These are phyloP conservation scores for Phasia obesa DNA, from an alignment of 2,888 invertebrate species.

Conservation along the genomic window DNA sequence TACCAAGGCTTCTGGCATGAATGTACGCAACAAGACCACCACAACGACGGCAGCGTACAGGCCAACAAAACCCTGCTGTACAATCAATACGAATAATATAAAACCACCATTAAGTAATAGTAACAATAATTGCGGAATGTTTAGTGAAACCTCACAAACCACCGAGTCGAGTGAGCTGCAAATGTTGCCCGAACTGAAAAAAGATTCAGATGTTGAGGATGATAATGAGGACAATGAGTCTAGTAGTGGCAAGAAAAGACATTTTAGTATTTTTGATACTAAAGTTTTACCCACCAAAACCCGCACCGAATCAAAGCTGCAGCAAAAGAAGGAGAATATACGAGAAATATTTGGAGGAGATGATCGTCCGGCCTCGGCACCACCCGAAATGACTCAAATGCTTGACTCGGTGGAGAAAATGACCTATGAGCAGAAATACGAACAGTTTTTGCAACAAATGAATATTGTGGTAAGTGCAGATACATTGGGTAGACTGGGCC, in stretches of 20 bases:
- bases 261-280: conserved; percentile 85
- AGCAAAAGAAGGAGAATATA: conserved; percentile 89
- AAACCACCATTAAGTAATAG: conserved; percentile 10
- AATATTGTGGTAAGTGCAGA: conserved; percentile 77
- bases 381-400: conserved; percentile 84
- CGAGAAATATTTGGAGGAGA: conserved; percentile 89
- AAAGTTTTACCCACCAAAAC: conserved; percentile 89
- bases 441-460: conserved; percentile 80
- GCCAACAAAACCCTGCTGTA: conserved; percentile 54
- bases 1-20: conserved; percentile 72
- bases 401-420: conserved; percentile 71
- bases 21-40: conserved; percentile 52
- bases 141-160: conserved; percentile 74
- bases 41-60: conserved; percentile 9
- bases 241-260: conserved; percentile 74
- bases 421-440: conserved; percentile 80
- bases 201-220: conserved; percentile 60
- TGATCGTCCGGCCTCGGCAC: conserved; percentile 92
- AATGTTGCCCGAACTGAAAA: conserved; percentile 72
- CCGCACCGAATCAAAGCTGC: conserved; percentile 88
- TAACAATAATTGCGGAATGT: conserved; percentile 58
- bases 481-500: conserved; percentile 72
- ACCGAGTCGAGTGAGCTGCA: conserved; percentile 78
- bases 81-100: conserved; percentile 37
- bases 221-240: conserved; percentile 64